These are phyloP conservation scores for Drosophila neotestacea DNA, from an alignment of 2,888 invertebrate species.

Conservation along the genomic window DNA sequence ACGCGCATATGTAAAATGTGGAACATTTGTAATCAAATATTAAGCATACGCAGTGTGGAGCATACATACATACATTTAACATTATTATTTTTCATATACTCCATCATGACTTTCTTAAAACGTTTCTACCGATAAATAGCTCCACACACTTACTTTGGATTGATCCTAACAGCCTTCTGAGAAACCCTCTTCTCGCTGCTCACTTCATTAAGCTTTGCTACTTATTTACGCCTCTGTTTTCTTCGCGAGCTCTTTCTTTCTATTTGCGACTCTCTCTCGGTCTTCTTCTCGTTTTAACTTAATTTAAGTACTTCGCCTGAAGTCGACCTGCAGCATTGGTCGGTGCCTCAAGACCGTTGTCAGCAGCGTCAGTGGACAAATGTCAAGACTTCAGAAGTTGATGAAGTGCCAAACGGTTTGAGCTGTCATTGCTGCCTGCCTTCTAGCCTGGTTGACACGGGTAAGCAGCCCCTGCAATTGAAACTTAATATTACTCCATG, in stretches of 20 bases:
- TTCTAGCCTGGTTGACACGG: slow-evolving; percentile 44
- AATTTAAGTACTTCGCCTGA: slow-evolving; percentile 51
- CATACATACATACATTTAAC: neutral
- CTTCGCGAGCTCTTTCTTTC: neutral
- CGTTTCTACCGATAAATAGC: neutral
- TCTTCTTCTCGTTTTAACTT: slow-evolving; percentile 49
- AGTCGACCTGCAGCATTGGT: slow-evolving; percentile 35
- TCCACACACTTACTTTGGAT: slow-evolving; percentile 18
- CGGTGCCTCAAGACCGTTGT: slow-evolving; percentile 44
- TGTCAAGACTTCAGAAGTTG: slow-evolving; percentile 54
- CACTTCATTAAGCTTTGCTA: slow-evolving; percentile 56
- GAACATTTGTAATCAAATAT: slow-evolving; percentile 14
- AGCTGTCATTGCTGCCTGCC: slow-evolving; percentile 37
- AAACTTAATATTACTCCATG: slow-evolving; percentile 47
- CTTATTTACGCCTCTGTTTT: slow-evolving; percentile 30
- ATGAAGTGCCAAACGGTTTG: slow-evolving; percentile 61
- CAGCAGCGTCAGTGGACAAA: slow-evolving; percentile 47
- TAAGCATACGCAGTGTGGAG: slow-evolving; percentile 22
- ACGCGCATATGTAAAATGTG: neutral
- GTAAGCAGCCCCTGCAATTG: slow-evolving; percentile 48
- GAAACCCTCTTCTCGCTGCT: neutral
- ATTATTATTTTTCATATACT: neutral
- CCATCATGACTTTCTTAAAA: neutral
- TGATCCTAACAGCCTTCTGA: slow-evolving; percentile 19
- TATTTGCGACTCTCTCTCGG: neutral